Base-by-base conservation (phyloP, 2,888 invertebrate genomes). In the Hydrotaea diabolus region DNA sequence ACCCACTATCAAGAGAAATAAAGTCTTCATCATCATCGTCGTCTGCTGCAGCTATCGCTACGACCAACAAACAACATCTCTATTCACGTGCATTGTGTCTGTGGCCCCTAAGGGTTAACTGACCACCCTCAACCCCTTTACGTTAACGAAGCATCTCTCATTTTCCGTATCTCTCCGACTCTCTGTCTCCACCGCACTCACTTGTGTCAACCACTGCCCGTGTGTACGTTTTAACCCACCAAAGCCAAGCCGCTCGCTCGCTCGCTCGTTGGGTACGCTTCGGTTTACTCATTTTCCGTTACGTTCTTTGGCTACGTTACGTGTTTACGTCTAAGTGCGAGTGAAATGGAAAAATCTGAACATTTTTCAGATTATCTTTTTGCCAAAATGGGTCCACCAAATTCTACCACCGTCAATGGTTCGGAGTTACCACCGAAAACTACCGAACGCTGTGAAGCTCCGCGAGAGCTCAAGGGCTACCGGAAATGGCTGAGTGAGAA, bases 321-420 rank as follows among this genome's bases (percentile, higher is more conserved):
- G 26, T 71, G 19, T 36, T 71, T 71, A 75, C 49, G 62, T 62
- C 79, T 82, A 46, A 36, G 13, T 46, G 75, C 31, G 72, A 79
- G 72, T 85, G 85, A 87, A 90, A 94, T 94, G 94, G 94, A 94
- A 94, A 94, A 93, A 93, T 92, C 94, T 93, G 94, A 93, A 92
- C 94, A 94, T 90, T 95, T 96, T 94, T 95, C 95, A 95, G 96
- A 95, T 93, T 96, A 96, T 93, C 93, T 96, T 93, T 96, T 96
- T 92, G 95, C 95, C 93, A 96, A 96, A 94, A 96, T 96, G 96
- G 95, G 95, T 91, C 94, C 95, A 88, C 94, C 94, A 86, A 93
- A 93, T 88, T 93, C 93, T 87, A 93, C 90, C 83, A 90, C 92
- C 84, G 89, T 90, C 83, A 91, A 92, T 85, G 92, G 92, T 86